Evolutionary conservation across 92 coral and sea anemone species (phyloP).

Genomic region (Epizoanthus scotinus): DNA sequence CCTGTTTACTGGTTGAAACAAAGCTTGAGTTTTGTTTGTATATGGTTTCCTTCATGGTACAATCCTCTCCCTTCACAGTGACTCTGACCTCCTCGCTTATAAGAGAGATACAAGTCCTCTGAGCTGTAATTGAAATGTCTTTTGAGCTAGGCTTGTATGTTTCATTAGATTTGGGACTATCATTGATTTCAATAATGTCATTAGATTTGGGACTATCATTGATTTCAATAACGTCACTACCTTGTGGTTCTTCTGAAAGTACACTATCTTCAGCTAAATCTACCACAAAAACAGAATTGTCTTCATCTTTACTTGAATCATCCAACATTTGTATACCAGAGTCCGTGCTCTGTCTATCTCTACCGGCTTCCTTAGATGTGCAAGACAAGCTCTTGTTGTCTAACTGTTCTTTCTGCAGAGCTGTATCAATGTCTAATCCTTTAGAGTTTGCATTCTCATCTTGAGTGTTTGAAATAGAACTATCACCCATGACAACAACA

Average conservation of each 20-base stretch:
- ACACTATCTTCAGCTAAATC: slow-evolving; percentile 1
- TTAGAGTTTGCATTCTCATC: background rate
- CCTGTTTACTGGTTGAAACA: background rate
- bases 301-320: slow-evolving; percentile 12
- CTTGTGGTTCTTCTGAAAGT: background rate
- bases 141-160: background rate
- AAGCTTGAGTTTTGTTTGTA: background rate
- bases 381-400: background rate
- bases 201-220: background rate
- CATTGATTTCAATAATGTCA: background rate
- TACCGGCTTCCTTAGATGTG: background rate
- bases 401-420: background rate
- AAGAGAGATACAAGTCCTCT: background rate
- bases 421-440: background rate
- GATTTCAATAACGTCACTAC: background rate
- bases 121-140: background rate
- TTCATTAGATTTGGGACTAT: background rate
- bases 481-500: no score
- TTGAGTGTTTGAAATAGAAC: background rate
- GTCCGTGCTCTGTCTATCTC: slow-evolving; percentile 13
- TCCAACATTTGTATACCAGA: background rate
- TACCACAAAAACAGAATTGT: background rate
- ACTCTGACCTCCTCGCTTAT: slow-evolving; percentile 13
- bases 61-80: background rate
- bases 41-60: background rate